phyloP scores from a whole-genome alignment of 1,140 invertebrate genomes.

The Drosophila elegans region DNA sequence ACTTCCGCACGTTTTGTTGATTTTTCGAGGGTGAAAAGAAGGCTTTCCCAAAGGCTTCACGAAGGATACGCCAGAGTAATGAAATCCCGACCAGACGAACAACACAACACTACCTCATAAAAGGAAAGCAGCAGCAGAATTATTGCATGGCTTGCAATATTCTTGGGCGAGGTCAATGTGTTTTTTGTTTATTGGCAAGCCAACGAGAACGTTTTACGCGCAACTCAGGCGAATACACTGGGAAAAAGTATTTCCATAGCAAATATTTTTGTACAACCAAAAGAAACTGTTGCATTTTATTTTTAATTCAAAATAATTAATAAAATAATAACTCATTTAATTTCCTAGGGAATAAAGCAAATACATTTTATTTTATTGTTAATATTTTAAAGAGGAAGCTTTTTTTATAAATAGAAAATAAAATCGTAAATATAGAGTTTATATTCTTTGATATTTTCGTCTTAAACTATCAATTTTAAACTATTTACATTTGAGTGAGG shows the following conservation, averaged over 20 bases:
- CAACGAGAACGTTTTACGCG: conserved; percentile 64
- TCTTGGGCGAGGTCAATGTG: conserved; percentile 65
- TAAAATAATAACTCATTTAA: too few relatives aligned
- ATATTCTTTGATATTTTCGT: too few relatives aligned
- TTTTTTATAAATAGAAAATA: too few relatives aligned
- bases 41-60: conserved; percentile 23
- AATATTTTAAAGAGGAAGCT: too few relatives aligned
- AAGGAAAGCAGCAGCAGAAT: conserved; percentile 50
- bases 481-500: too few relatives aligned
- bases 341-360: too few relatives aligned
- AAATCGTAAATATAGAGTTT: too few relatives aligned
- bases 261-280: too few relatives aligned
- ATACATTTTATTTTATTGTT: too few relatives aligned
- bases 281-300: too few relatives aligned
- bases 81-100: conserved; percentile 52
- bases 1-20: conserved; percentile 68
- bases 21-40: conserved; percentile 36
- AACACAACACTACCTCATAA: conserved; percentile 38
- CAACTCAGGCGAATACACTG: conserved; percentile 13
- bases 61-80: conserved; percentile 31
- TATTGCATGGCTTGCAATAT: conserved; percentile 74
- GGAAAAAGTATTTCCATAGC: neutral
- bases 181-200: conserved; percentile 63
- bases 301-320: too few relatives aligned
- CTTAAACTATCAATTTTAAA: too few relatives aligned